Conservation (phyloP, 2,113 vertebrate genomes). For the Tamias sibiricus region DNA sequence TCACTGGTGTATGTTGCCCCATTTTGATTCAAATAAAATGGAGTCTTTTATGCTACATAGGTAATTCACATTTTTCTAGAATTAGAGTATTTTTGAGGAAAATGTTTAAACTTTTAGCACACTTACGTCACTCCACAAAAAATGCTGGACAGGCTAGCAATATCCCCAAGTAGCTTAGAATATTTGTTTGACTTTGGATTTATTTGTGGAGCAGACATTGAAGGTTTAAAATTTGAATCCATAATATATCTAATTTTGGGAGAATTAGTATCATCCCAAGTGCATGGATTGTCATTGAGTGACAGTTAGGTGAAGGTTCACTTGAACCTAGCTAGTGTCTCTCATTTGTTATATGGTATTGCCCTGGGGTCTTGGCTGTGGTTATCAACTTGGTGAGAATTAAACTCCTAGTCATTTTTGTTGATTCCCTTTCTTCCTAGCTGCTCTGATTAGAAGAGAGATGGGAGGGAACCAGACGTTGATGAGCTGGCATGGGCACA, state of each 20-base stretch:
- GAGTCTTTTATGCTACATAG: not conserved
- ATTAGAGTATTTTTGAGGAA: constrained; percentile 32
- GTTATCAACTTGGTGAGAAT: not conserved
- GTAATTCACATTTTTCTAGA: constrained; percentile 12
- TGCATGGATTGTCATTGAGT: not conserved
- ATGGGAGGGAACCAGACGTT: not conserved
- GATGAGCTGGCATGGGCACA: not conserved
- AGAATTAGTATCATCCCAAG: not conserved
- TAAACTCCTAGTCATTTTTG: not conserved
- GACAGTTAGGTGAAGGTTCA: not conserved
- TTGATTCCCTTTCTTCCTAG: not conserved
- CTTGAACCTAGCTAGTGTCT: not conserved
- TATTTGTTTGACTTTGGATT: not conserved
- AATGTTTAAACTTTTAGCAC: constrained; percentile 14
- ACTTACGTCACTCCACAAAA: not conserved
- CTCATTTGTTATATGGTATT: not conserved
- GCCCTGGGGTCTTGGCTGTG: not conserved
- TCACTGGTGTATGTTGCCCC: not conserved
- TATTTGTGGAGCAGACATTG: not conserved
- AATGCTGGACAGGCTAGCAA: not conserved
- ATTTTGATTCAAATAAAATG: constrained; percentile 13
- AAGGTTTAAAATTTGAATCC: not conserved
- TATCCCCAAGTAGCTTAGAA: not conserved
- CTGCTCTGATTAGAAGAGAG: not conserved
- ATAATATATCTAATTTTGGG: not conserved